A percentile compares a stretch with the other conserved stretches of the same genome.
phyloP scores from a whole-genome alignment of 2,888 invertebrate species.

The Leptarthrus brevirostris region DNA sequence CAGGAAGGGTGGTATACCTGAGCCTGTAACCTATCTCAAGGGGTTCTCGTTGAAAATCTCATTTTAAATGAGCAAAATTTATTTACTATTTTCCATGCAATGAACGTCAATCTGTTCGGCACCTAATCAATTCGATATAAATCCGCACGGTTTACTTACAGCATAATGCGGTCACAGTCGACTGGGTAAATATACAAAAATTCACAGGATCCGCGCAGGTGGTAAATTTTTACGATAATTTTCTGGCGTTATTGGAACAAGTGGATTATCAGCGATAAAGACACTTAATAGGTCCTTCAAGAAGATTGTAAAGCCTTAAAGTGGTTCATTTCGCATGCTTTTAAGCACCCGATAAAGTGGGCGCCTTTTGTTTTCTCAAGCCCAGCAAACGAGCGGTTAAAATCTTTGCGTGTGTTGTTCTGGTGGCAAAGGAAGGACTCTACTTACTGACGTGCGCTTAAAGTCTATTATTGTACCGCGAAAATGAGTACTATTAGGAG shows the following conservation, averaged over 20 bases:
- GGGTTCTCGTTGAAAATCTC: too few relatives aligned
- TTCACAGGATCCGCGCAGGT: too few relatives aligned
- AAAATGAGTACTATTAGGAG: slow-evolving; percentile 28
- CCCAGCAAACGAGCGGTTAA: too few relatives aligned
- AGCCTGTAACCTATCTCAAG: too few relatives aligned
- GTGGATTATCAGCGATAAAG: slow-evolving; percentile 48
- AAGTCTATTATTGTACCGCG: slow-evolving; percentile 30
- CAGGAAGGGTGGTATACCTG: neutral
- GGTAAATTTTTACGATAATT: slow-evolving; percentile 48
- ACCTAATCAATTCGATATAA: too few relatives aligned
- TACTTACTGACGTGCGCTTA: neutral
- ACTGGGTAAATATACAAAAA: too few relatives aligned
- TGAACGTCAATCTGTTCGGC: too few relatives aligned
- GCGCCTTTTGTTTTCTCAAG: slow-evolving; percentile 24
- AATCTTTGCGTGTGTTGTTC: too few relatives aligned
- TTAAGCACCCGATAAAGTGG: slow-evolving; percentile 3
- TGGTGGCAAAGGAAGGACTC: neutral
- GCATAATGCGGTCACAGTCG: too few relatives aligned
- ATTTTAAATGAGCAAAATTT: too few relatives aligned
- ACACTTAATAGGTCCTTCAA: slow-evolving; percentile 43
- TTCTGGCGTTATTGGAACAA: slow-evolving; percentile 40
- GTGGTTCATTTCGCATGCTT: slow-evolving; percentile 45
- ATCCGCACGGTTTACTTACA: too few relatives aligned
- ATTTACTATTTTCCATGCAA: too few relatives aligned
- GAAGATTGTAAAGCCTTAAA: slow-evolving; percentile 40